Evolutionary conservation across 2,888 invertebrate genomes (phyloP).

Genomic region (Idaea straminata): DNA sequence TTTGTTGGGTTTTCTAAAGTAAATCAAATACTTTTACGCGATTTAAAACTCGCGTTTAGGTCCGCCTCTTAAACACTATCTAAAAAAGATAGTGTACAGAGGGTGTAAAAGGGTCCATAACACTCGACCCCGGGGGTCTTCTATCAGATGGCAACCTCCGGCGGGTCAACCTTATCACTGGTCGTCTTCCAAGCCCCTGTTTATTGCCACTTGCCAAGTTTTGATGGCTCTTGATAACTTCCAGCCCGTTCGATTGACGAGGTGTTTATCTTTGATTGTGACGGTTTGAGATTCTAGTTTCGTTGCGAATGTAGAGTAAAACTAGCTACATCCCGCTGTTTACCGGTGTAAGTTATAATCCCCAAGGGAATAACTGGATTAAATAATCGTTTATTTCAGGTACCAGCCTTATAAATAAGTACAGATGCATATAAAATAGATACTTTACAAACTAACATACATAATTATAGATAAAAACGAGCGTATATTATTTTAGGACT

Average conservation of each 20-base stretch:
- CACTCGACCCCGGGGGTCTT: slow-evolving; percentile 55
- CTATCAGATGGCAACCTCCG: slow-evolving; percentile 64
- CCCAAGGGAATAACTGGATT: too few relatives aligned
- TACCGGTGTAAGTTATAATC: too few relatives aligned
- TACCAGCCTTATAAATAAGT: too few relatives aligned
- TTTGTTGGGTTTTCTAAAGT: too few relatives aligned
- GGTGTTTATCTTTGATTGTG: not conserved
- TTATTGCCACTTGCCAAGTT: slow-evolving; percentile 27
- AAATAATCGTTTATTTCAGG: too few relatives aligned
- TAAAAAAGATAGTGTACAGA: slow-evolving; percentile 49
- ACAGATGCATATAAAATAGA: too few relatives aligned
- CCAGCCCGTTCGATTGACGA: not conserved
- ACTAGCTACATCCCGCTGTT: not conserved
- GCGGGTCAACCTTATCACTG: slow-evolving; percentile 33
- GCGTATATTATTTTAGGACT: too few relatives aligned
- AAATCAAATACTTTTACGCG: too few relatives aligned
- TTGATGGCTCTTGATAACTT: slow-evolving; percentile 14
- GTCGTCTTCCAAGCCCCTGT: slow-evolving; percentile 33
- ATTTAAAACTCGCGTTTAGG: too few relatives aligned
- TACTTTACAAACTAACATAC: too few relatives aligned
- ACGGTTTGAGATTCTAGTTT: slow-evolving; percentile 5
- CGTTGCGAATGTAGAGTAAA: not conserved
- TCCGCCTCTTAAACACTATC: slow-evolving; percentile 23
- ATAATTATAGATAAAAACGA: too few relatives aligned
- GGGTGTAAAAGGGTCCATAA: slow-evolving; percentile 51